These are phyloP conservation scores for Drosophila macrospina DNA, from an alignment of 2,888 invertebrate species.

Conservation along the genomic window DNA sequence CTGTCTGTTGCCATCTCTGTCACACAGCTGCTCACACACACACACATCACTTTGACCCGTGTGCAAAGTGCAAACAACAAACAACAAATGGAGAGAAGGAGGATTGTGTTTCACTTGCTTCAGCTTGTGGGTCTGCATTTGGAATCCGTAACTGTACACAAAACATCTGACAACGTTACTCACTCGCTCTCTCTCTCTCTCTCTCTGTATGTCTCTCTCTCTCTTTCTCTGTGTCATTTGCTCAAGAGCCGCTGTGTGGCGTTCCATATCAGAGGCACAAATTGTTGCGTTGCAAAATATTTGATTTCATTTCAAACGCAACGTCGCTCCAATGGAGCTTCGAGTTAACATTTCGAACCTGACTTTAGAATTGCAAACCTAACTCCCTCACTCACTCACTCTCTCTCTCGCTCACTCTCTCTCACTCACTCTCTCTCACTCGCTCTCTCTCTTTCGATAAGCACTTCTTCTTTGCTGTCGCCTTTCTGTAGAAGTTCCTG, in stretches of 20 bases:
- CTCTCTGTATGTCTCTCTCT: background rate
- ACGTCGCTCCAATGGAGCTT: constrained; percentile 42
- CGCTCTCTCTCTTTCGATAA: background rate
- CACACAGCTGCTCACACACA: background rate
- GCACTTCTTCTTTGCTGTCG: constrained; percentile 3
- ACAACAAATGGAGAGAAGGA: constrained; percentile 18
- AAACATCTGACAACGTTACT: constrained; percentile 22
- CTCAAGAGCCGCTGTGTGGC: constrained; percentile 7
- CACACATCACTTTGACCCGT: constrained; percentile 30
- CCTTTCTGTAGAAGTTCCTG: constrained; percentile 4
- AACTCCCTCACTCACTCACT: background rate
- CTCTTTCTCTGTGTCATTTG: background rate
- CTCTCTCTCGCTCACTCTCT: background rate
- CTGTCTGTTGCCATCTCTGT: no score
- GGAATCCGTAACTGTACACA: constrained; percentile 30
- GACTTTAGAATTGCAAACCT: background rate
- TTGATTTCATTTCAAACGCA: constrained; percentile 73
- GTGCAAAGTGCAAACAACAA: constrained; percentile 28
- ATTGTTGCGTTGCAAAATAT: constrained; percentile 73
- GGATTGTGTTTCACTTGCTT: background rate
- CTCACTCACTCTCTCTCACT: background rate
- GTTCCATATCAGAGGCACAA: constrained; percentile 55
- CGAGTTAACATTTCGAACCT: constrained; percentile 22
- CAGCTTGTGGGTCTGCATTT: constrained; percentile 9
- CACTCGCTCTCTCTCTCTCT: background rate